Conservation (phyloP, 2,113 vertebrate species). For the Microtus ochrogaster region DNA sequence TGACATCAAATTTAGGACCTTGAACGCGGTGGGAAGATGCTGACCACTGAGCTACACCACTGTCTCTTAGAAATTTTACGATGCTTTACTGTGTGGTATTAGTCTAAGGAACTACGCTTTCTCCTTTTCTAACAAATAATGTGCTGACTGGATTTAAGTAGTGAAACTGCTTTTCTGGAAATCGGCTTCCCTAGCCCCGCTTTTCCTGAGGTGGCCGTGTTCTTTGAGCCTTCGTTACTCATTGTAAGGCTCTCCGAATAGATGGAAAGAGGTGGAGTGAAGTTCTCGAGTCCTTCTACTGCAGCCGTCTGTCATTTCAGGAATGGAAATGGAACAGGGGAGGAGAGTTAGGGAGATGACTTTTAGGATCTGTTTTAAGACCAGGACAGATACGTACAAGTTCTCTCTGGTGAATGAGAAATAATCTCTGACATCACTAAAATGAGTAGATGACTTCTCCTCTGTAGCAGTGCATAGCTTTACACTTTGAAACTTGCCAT, state of each 20-base stretch:
- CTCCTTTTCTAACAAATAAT: background rate
- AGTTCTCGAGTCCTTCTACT: background rate
- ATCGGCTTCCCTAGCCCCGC: background rate
- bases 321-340: slow-evolving; percentile 14
- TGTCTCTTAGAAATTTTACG: background rate
- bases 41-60: background rate
- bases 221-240: background rate
- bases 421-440: background rate
- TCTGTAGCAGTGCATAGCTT: background rate
- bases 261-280: background rate
- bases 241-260: background rate
- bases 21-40: background rate
- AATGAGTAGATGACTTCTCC: background rate
- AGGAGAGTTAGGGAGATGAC: slow-evolving; percentile 24
- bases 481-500: slow-evolving; percentile 34
- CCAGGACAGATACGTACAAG: background rate
- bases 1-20: background rate
- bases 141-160: background rate
- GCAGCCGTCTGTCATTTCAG: background rate
- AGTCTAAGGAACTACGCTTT: slow-evolving; percentile 19
- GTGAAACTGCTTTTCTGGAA: slow-evolving; percentile 14
- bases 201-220: background rate
- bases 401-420: slow-evolving; percentile 31
- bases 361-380: slow-evolving; percentile 24
- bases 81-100: background rate